Evolutionary conservation across 2,888 invertebrate genomes (phyloP), one percentile per base, ranked within the genome.

Genomic region (Agrochola lychnidis): DNA sequence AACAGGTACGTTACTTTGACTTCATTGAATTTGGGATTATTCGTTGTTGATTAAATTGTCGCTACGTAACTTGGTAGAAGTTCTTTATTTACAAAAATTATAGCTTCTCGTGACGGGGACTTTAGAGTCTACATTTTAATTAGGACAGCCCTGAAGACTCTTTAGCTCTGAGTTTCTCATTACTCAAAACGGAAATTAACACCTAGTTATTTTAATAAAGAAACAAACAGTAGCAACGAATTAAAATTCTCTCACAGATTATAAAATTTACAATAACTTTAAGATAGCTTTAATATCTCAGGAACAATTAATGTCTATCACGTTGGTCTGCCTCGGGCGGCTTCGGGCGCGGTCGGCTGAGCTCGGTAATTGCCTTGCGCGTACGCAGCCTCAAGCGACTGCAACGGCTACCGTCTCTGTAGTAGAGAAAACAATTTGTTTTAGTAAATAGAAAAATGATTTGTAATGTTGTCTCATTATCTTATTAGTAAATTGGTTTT

Each of bases 251-350:
- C 79, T 75, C 82, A 73, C 64, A 81, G 76, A 67, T 80, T 83
- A 82, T 85, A 85, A 89, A 85, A 84, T 89, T 75, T 78, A 86
- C 86, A 90, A 91, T 88, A 90, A 88, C 83, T 84, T 89, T 84
- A 88, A 88, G 83, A 90, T 91, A 83, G 85, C 88, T 88, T 90
- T 92, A 91, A 92, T 93, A 90, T 88, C 89, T 92, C 90, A 79
- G 85, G 89, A 91, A 94, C 94, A 94, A 95, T 95, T 94, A 95
- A 93, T 88, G 94, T 95, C 95, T 89, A 93, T 95, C 95, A 94
- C 85, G 69, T 82, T 63, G 82, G 66, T 69, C 69, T 63, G 89
- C 92, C 90, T 89, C 89, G 88, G 91, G 93, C 90, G 76, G 74
- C 78, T 84, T 93, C 90, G 91, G 91, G 87, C 87, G 86, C 89